Conservation (phyloP, 2,797 vertebrate genomes). For the Protosalanx chinensis region DNA sequence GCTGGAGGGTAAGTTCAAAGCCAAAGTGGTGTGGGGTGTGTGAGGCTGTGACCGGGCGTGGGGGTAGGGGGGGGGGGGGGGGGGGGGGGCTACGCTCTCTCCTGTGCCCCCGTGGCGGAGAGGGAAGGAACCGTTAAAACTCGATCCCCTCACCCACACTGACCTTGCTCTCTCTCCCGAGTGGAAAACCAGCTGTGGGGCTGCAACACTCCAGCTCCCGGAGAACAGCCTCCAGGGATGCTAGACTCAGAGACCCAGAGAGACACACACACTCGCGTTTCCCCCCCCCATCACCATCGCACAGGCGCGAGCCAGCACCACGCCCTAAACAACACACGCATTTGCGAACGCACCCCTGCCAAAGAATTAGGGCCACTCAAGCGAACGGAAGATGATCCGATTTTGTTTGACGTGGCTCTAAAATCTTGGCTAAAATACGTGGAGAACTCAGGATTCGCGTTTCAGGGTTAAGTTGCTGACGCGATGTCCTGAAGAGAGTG, state of each 20-base stretch:
- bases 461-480: background rate
- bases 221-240: slow-evolving; percentile 39
- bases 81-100: slow-evolving; percentile 16
- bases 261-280: slow-evolving; percentile 4
- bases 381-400: too few species aligned
- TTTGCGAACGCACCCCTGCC: background rate
- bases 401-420: background rate
- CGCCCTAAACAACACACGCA: background rate
- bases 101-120: slow-evolving; percentile 16
- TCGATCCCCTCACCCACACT: slow-evolving; percentile 51
- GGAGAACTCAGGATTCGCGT: background rate
- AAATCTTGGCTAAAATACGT: background rate
- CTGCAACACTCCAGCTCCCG: slow-evolving; percentile 47
- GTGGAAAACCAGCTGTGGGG: slow-evolving; percentile 64
- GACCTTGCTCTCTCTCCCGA: slow-evolving; percentile 55
- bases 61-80: background rate
- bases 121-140: slow-evolving; percentile 54
- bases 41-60: slow-evolving; percentile 10
- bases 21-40: background rate
- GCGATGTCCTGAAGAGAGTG: background rate
- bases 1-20: background rate
- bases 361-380: background rate
- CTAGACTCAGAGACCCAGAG: background rate
- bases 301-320: slow-evolving; percentile 19
- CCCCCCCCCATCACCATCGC: slow-evolving; percentile 12